phyloP scores from a whole-genome alignment of 2,113 vertebrate genomes.

The Brevimyrus niger region DNA sequence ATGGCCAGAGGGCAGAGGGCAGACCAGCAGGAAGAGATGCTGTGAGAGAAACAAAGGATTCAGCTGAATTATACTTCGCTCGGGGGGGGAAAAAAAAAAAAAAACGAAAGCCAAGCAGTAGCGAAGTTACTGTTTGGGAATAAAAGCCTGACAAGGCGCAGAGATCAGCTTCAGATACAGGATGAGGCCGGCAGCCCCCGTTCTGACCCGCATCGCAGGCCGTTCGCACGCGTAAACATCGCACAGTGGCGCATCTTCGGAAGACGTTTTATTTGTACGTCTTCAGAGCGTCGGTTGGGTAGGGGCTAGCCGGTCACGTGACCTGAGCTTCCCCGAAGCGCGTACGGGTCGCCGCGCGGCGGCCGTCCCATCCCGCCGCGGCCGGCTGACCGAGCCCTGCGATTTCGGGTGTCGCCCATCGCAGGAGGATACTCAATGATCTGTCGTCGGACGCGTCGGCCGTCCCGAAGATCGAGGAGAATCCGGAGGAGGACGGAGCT shows the following conservation, averaged over 20 bases:
- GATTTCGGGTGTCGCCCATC: neutral
- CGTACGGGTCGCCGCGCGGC: neutral
- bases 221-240: neutral
- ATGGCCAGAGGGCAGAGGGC: neutral
- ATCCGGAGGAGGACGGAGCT: slow-evolving; percentile 63
- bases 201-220: neutral
- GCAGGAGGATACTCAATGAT: slow-evolving; percentile 84
- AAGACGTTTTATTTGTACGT: neutral
- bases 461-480: slow-evolving; percentile 75
- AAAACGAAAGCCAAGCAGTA: neutral
- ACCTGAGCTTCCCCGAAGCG: neutral
- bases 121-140: neutral
- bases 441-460: slow-evolving; percentile 71
- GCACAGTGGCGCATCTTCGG: neutral
- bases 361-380: neutral
- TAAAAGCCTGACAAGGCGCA: neutral
- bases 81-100: too few relatives aligned
- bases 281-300: neutral
- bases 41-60: neutral
- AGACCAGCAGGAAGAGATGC: neutral
- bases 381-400: neutral
- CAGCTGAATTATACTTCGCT: neutral
- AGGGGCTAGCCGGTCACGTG: neutral
- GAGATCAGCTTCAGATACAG: neutral
- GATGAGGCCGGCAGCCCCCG: neutral